Evolutionary conservation across 2,797 vertebrate species (phyloP), one percentile per base, ranked within the genome.

Genomic region (Mastacembelus armatus): DNA sequence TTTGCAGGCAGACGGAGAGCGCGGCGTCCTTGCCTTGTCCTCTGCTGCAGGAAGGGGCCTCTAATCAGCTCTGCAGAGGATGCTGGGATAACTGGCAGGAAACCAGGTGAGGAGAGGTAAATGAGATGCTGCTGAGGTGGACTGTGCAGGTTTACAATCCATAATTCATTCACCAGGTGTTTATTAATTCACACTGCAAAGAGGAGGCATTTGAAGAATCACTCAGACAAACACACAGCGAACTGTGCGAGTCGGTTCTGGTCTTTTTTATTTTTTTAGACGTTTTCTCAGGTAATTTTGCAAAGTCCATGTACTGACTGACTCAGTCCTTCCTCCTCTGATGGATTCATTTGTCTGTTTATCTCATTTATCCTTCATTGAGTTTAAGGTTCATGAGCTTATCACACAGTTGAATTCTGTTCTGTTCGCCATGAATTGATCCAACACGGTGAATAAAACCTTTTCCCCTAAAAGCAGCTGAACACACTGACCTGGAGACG

Each of bases 1-100:
- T 64, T 61, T 81, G n/a, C 77, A 84, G 82, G 85, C 85, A 88
- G 78, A 43, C n/a, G 51, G 50, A 14, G 67, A 79, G 71, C 35
- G 3, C 6, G 39, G 7, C 40, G 84, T 77, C 88, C 86, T 88
- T 78, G 86, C 72, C 33, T 42, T 3, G 86, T 84, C 86, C 88
- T 88, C 71, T 71, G 74, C 27, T 69, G 52, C 76, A 76, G 76
- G 74, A 81, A 71, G 63, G 42, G 66, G 67, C 56, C 64, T 77
- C 74, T 80, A 66, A 80, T 77, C 83, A 76, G 71, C 84, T 60
- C 57, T 33, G 80, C 38, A n/a, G 66, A 80, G 63, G 68, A 81
- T 51, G 65, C 60, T 59, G 57, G 56, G 65, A 69, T 24, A 68
- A 11, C 85, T 86, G 85, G 83, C 81, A 80, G 72, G 42, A 48